Conservation (phyloP, 1,140 invertebrate genomes). For the Prorops nasuta region DNA sequence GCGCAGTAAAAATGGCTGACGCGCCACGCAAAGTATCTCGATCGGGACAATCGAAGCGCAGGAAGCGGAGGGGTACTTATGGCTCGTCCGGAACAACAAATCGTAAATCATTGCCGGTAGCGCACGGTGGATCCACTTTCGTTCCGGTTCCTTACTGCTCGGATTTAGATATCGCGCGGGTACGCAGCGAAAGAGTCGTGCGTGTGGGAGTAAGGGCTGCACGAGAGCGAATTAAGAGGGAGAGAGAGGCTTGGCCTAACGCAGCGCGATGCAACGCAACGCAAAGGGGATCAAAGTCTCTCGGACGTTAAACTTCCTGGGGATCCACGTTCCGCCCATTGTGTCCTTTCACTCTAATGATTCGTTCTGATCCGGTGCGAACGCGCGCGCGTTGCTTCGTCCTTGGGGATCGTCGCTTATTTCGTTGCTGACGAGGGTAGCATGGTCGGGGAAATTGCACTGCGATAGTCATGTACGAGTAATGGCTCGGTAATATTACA, state of each 20-base stretch:
- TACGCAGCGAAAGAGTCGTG: background rate
- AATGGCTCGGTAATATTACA: slow-evolving; percentile 30
- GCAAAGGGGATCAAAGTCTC: slow-evolving; percentile 6
- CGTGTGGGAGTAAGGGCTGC: background rate
- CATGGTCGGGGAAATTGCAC: slow-evolving; percentile 10
- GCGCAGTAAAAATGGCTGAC: too few relatives aligned
- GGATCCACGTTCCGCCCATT: slow-evolving; percentile 29
- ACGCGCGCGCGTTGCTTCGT: too few relatives aligned
- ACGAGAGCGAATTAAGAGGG: background rate
- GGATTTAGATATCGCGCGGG: slow-evolving; percentile 6
- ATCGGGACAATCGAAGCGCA: too few relatives aligned
- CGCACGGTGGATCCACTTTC: slow-evolving; percentile 2
- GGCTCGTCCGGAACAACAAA: background rate
- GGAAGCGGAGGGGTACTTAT: too few relatives aligned
- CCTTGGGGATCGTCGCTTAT: background rate
- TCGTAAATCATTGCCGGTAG: slow-evolving; percentile 7
- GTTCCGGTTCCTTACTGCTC: background rate
- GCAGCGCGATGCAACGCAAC: too few relatives aligned
- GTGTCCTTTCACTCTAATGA: slow-evolving; percentile 33
- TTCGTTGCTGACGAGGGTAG: background rate
- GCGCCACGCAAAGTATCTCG: too few relatives aligned
- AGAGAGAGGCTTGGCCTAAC: too few relatives aligned
- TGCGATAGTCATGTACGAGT: slow-evolving; percentile 9
- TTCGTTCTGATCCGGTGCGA: slow-evolving; percentile 32
- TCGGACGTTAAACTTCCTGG: slow-evolving; percentile 28